A percentile compares a stretch with the other conserved stretches of the same genome.
Evolutionary conservation across 2,888 invertebrate species (phyloP).

Genomic region (Eupithecia subumbrata): DNA sequence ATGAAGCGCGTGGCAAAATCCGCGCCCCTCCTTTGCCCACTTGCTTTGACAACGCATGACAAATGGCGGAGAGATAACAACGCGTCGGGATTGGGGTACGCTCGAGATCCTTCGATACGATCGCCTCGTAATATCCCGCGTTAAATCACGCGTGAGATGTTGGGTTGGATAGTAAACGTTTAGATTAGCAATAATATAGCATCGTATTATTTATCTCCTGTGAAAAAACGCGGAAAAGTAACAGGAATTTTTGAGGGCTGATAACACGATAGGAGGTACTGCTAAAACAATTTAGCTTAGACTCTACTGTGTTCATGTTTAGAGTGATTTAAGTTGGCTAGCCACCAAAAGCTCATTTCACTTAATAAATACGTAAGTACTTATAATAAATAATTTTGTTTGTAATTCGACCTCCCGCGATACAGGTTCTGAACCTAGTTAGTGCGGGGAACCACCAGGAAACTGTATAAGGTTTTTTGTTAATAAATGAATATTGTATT

Average conservation of each 20-base stretch:
- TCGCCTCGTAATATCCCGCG: constrained; percentile 24
- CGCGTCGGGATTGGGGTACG: constrained; percentile 39
- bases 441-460: too few relatives aligned
- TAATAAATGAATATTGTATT: too few relatives aligned
- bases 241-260: neutral
- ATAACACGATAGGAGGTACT: neutral
- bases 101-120: constrained; percentile 37
- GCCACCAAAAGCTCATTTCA: neutral
- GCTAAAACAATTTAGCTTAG: neutral
- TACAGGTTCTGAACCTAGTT: too few relatives aligned
- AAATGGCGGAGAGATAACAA: constrained; percentile 57
- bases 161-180: neutral
- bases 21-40: constrained; percentile 45
- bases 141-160: neutral
- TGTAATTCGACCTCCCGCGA: too few relatives aligned
- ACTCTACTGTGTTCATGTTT: neutral
- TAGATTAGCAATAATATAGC: neutral
- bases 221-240: neutral
- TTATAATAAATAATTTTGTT: too few relatives aligned
- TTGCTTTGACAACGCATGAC: constrained; percentile 68
- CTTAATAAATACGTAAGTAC: neutral
- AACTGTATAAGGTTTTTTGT: too few relatives aligned
- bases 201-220: neutral
- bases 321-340: neutral
- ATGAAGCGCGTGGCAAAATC: constrained; percentile 33